Base-by-base conservation (phyloP, 2,113 vertebrate species). In the Paratilapia polleni region DNA sequence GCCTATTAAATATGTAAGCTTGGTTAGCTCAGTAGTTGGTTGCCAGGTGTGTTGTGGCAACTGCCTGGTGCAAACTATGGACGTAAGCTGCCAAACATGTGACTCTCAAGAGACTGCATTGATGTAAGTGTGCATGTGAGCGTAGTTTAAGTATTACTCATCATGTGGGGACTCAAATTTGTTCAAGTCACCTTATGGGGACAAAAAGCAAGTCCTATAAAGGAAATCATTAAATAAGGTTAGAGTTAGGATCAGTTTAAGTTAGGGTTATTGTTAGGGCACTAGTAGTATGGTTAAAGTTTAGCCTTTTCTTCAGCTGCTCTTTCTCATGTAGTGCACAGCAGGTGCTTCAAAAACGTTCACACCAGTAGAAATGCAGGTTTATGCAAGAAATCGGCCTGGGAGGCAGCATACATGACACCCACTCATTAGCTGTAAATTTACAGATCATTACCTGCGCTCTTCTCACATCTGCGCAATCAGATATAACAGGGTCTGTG, bases 1-100 rank as follows among this genome's bases (percentile, higher is more conserved):
- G 1, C 47, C 20, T 41, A 5, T 15, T 36, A 8, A 38, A 4
- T 24, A 19, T 56, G 5, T 49, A 24, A 64, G 20, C 19, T 34
- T 26, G 5, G 24, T 59, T 47, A 68, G 81, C 74, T n/a, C 49
- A 52, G 56, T 13, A 34, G 63, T 77, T 54, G 31, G 57, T 68
- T 81, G 84, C 77, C 70, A 77, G 75, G 60, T 90, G 78, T 93
- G 86, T 88, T 93, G 70, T 92, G 77, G 88, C 88, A 93, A 92
- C 90, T 1, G 24, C 4, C 6, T 83, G 49, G 38, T 70, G 80
- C 38, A 89, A 87, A 64, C 74, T 82, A 62, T 66, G 14, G 61
- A 26, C 81, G 64, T 79, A 41, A 86, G 79, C 78, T 58, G 41
- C 79, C 77, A 88, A 78, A 87, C 43, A 86, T 77, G 75, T 66